phyloP scores from a whole-genome alignment of 1,140 invertebrate genomes.

The Drosophila burlai region DNA sequence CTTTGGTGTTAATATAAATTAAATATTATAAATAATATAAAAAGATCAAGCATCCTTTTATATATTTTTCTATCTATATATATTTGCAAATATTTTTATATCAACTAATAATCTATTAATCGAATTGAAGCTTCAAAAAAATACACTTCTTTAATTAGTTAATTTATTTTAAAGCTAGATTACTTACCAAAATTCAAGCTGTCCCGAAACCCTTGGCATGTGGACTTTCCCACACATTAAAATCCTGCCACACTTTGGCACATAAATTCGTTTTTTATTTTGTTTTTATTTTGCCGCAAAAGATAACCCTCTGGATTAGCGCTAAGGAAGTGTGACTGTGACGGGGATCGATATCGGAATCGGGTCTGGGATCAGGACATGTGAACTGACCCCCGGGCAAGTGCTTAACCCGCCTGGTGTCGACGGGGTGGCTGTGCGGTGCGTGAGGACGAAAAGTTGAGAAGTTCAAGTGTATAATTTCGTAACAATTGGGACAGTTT shows the following conservation, averaged over 20 bases:
- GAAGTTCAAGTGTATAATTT: slow-evolving; percentile 82
- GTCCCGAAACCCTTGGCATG: background rate
- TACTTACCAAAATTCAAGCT: background rate
- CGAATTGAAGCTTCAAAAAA: too few species aligned
- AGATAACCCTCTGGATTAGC: slow-evolving; percentile 2
- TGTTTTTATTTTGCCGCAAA: background rate
- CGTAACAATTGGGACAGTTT: slow-evolving; percentile 78
- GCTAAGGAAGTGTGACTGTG: slow-evolving; percentile 43
- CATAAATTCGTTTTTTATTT: slow-evolving; percentile 15
- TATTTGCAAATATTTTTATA: too few species aligned
- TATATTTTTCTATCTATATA: too few species aligned
- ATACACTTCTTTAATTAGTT: background rate
- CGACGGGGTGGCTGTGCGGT: slow-evolving; percentile 10
- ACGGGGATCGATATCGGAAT: background rate
- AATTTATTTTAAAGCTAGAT: background rate
- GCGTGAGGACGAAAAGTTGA: slow-evolving; percentile 49
- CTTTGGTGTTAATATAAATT: too few species aligned
- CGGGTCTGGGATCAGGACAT: slow-evolving; percentile 15
- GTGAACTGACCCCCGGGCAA: slow-evolving; percentile 21
- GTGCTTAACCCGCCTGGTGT: slow-evolving; percentile 39
- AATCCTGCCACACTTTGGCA: slow-evolving; percentile 1
- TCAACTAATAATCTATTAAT: background rate
- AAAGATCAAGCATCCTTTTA: too few species aligned
- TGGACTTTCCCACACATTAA: slow-evolving; percentile 32
- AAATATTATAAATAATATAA: too few species aligned